Base-by-base conservation (phyloP, 2,113 vertebrate species). In the Ranitomeya imitator region DNA sequence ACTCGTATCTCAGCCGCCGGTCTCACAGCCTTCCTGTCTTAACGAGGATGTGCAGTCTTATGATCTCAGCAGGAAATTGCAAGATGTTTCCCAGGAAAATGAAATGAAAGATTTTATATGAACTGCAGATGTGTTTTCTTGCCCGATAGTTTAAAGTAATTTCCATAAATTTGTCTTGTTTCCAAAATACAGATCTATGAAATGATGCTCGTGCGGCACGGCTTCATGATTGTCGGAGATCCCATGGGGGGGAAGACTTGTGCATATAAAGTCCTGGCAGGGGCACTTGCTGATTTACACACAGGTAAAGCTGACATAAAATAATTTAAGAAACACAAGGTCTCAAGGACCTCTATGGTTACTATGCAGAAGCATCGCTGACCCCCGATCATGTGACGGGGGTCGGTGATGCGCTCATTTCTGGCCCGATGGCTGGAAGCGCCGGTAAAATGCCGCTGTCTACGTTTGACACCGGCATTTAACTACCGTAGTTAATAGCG, bases 191-290 rank as follows among this genome's bases (percentile, higher is more conserved):
- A 99, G 98, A 94, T 98, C 86, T 99, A 99, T 0, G 97, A 99
- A 90, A 99, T 98, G 97, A 97, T 99, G 97, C 90, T 97, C 92
- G 97, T 99, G 6, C 96, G 97, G 18, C 97, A 98, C 0, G 97
- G 98, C 13, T 99, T 96, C 86, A 99, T 98, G 98, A 97, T 98
- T 82, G 96, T 99, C 3, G 97, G 98, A 86, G 96, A 96, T 9
- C 93, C 97, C 3, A 91, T 98, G 89, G 96, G 96, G 4, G 97
- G 97, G 85, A 99, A 99, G 90, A 98, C 95, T 0, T 96, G 92
- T 54, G 96, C 96, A 0, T 99, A 97, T 90, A 95, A 97, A 93
- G 96, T 96, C 85, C 92, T 99, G 61, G 94, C 97, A 79, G 95
- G 91, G 90, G 96, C 96, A 63, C 95, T 98, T 69, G 91, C 92